These are phyloP conservation scores for Geotrypetes seraphini DNA, from an alignment of 2,797 vertebrate genomes.

Conservation along the genomic window DNA sequence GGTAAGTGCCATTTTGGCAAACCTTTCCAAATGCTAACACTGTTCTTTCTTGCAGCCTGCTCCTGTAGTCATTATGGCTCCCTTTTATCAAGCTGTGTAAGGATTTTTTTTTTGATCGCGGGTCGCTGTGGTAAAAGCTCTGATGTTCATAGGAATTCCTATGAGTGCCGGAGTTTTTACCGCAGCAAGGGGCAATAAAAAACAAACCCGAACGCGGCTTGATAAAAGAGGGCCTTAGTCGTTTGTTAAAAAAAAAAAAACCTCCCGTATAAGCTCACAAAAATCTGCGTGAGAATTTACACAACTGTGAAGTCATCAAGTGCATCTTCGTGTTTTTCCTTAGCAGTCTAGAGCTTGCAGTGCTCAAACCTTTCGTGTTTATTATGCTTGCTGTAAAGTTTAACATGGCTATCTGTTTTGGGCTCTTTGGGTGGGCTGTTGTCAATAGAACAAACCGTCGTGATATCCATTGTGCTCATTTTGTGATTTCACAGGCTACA, in stretches of 20 bases:
- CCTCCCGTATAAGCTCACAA: constrained; percentile 18
- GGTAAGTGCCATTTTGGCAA: constrained; percentile 74
- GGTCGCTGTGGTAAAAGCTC: too few relatives aligned
- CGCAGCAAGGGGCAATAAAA: too few relatives aligned
- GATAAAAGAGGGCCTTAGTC: too few relatives aligned
- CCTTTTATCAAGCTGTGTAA: too few relatives aligned
- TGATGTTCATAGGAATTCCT: too few relatives aligned
- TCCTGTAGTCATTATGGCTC: too few relatives aligned
- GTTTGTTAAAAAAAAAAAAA: too few relatives aligned
- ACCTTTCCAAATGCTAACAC: too few relatives aligned
- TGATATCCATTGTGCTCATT: constrained; percentile 9
- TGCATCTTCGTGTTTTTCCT: constrained; percentile 35
- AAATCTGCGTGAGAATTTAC: constrained; percentile 4
- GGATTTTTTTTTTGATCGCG: too few relatives aligned
- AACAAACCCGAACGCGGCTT: too few relatives aligned
- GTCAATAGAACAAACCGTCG: constrained; percentile 15
- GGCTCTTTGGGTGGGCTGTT: constrained; percentile 60
- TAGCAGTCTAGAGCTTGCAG: constrained; percentile 26
- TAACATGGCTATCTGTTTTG: constrained; percentile 27
- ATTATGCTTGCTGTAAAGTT: constrained; percentile 46
- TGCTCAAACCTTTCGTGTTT: constrained; percentile 27
- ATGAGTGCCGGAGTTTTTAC: too few relatives aligned
- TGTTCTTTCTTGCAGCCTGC: too few relatives aligned
- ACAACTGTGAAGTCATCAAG: constrained; percentile 15
- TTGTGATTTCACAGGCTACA: constrained; percentile 7